Conservation (phyloP, 2,797 vertebrate species). For the Ambastaia sidthimunki region DNA sequence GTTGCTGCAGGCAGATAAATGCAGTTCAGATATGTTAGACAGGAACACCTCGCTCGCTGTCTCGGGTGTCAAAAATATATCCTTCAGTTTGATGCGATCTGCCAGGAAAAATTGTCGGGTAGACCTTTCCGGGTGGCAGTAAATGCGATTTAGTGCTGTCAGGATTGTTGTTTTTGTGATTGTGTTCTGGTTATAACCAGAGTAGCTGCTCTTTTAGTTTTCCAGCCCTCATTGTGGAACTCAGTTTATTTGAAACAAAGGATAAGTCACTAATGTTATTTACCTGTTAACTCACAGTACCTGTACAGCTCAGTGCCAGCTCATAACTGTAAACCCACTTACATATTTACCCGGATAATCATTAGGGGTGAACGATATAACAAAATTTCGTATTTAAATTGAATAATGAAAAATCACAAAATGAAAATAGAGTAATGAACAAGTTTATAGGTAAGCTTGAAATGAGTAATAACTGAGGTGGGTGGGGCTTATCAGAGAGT, state of each 20-base stretch:
- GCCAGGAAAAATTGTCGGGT: slow-evolving; percentile 11
- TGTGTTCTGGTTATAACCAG: slow-evolving; percentile 17
- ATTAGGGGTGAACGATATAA: neutral
- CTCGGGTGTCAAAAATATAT: slow-evolving; percentile 25
- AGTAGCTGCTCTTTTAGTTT: slow-evolving; percentile 6
- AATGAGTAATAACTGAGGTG: no score
- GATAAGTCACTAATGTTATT: slow-evolving; percentile 21
- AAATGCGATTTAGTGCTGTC: slow-evolving; percentile 38
- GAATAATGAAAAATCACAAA: no score
- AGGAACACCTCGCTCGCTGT: neutral
- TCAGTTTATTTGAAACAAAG: no score
- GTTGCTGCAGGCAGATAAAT: slow-evolving; percentile 22
- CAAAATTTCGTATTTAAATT: no score
- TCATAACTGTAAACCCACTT: neutral
- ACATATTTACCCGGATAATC: neutral
- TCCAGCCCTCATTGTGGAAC: neutral
- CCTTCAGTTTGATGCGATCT: slow-evolving; percentile 44
- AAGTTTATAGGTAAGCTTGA: no score
- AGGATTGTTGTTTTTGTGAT: slow-evolving; percentile 22
- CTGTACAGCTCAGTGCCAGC: neutral
- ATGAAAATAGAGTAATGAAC: no score
- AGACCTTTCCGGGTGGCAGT: slow-evolving; percentile 18
- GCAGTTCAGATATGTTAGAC: slow-evolving; percentile 30
- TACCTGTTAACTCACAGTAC: no score
- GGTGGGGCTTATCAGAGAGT: no score